Base-by-base conservation (phyloP, 2,888 invertebrate genomes). In the Cryptus viduatorius region DNA sequence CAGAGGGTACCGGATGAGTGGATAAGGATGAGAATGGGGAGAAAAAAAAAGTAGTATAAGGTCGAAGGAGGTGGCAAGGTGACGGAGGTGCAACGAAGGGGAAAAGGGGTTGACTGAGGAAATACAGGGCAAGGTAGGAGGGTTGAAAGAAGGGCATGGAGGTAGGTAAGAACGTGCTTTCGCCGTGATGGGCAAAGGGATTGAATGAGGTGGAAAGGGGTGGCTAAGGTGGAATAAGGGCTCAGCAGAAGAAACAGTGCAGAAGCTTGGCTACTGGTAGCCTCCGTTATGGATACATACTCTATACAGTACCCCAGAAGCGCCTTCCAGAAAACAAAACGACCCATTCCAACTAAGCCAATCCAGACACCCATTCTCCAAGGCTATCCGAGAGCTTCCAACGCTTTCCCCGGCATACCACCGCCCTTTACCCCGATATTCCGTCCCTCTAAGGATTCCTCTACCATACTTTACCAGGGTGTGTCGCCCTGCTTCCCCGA, bases 401-500 rank as follows among this genome's bases (percentile, higher is more conserved):
- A 82, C 64, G 37, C 75, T 37, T 1, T 5, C 37, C 37, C 37
- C 37, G 37, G 5, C 37, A 8, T 8, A 77, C 87, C 86, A 78
- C 67, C 83, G 75, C 79, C 73, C 75, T 82, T 86, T 84, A 29
- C n/a, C 65, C 83, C 79, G 3, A 14, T 84, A 24, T 12, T 72
- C 83, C 79, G 1, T 5, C 42, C 31, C 64, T n/a, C 16, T 37
- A 69, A 73, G 79, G 82, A 75, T 29, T 48, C 67, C 86, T 88
- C 89, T 89, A 85, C 90, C 89, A 88, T 90, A 90, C 88, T 87
- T 90, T 89, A 87, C 86, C 89, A 90, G 92, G 92, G 92, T 92
- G 92, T 92, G 92, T 92, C 92, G 50, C 88, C 89, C 87, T 90
- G 88, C 90, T 90, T 90, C 89, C 91, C 90, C 92, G 90, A 91